Evolutionary conservation across 2,797 vertebrate genomes (phyloP).

Genomic region (Rostrhamus sociabilis): DNA sequence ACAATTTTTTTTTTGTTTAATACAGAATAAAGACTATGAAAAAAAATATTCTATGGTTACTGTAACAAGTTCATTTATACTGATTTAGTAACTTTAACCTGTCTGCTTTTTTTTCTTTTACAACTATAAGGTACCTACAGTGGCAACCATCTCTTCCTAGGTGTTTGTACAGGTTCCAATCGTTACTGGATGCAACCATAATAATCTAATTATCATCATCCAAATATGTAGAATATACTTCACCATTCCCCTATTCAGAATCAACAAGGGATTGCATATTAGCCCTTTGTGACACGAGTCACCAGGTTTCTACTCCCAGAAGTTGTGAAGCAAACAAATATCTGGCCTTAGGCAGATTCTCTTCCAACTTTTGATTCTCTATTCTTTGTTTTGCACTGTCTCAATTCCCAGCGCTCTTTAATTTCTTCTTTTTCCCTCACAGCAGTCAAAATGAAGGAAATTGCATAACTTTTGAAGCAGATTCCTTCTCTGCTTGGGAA

Average conservation of each 20-base stretch:
- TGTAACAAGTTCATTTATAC: neutral
- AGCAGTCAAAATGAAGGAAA: neutral
- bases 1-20: neutral
- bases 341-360: neutral
- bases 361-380: neutral
- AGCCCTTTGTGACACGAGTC: conserved; percentile 4
- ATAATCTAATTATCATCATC: neutral
- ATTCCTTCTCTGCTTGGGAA: neutral
- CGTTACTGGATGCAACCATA: neutral
- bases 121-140: neutral
- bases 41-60: neutral
- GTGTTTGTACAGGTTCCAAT: neutral
- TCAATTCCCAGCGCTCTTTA: neutral
- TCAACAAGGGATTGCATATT: neutral
- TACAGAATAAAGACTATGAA: neutral
- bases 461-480: neutral
- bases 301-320: neutral
- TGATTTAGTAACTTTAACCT: neutral
- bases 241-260: neutral
- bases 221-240: neutral
- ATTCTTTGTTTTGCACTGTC: neutral
- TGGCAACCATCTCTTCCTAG: neutral
- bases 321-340: conserved; percentile 8
- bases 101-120: neutral
- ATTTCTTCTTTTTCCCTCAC: neutral